Evolutionary conservation across 2,797 vertebrate genomes (phyloP).

Genomic region (Myioborus melanocephalus): DNA sequence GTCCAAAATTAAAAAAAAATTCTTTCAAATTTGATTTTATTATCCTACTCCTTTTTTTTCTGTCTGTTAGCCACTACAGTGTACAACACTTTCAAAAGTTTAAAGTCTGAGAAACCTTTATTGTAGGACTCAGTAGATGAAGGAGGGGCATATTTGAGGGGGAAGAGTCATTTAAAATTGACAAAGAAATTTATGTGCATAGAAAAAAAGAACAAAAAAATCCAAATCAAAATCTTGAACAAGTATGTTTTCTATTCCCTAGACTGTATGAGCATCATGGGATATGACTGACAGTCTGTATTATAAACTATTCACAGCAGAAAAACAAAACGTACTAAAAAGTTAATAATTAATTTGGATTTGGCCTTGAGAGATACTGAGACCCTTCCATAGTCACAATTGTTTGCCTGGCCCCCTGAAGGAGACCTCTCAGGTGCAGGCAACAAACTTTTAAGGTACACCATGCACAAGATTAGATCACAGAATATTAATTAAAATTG

Average conservation of each 20-base stretch:
- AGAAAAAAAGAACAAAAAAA: neutral
- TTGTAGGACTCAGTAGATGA: neutral
- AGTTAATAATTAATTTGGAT: neutral
- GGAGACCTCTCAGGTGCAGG: neutral
- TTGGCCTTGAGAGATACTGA: neutral
- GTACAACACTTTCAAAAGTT: neutral
- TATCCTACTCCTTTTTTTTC: neutral
- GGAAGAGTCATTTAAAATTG: neutral
- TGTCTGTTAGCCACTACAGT: neutral
- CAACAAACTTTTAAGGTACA: neutral
- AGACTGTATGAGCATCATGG: neutral
- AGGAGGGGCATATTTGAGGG: neutral
- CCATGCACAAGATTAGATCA: neutral
- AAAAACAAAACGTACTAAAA: neutral
- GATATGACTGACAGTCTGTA: neutral
- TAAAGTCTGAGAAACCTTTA: neutral
- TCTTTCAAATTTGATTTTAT: neutral
- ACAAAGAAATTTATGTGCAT: accelerated
- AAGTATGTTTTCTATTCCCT: neutral
- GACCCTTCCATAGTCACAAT: neutral
- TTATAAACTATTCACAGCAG: neutral
- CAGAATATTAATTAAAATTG: neutral
- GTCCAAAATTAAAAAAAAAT: neutral
- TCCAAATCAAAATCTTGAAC: neutral
- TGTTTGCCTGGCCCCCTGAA: neutral